These are phyloP conservation scores for Apodemus speciosus DNA, from an alignment of 2,113 vertebrate genomes.

Conservation along the genomic window DNA sequence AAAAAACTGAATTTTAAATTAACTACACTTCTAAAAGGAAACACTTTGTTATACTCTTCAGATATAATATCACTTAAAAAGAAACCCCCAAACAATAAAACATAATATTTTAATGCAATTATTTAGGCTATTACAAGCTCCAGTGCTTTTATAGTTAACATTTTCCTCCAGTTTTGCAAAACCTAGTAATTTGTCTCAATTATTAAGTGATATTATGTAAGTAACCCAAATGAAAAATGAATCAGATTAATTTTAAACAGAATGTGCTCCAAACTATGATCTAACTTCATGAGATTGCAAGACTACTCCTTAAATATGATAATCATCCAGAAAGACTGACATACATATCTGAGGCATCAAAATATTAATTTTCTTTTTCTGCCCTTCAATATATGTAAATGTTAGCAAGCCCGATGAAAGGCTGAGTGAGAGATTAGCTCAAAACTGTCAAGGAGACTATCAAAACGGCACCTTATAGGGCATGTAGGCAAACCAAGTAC, in stretches of 20 bases:
- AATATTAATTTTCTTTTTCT: slow-evolving; percentile 68
- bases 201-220: slow-evolving; percentile 74
- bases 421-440: slow-evolving; percentile 74
- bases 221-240: slow-evolving; percentile 71
- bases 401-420: slow-evolving; percentile 72
- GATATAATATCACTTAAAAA: slow-evolving; percentile 63
- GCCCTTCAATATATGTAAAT: slow-evolving; percentile 65
- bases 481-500: slow-evolving; percentile 86
- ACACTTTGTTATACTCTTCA: neutral
- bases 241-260: slow-evolving; percentile 72
- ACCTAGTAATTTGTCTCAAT: slow-evolving; percentile 80
- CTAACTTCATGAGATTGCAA: slow-evolving; percentile 62
- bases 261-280: slow-evolving; percentile 46
- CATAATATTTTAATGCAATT: slow-evolving; percentile 77
- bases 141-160: slow-evolving; percentile 58
- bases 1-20: neutral
- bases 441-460: slow-evolving; percentile 74
- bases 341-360: slow-evolving; percentile 1
- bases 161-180: slow-evolving; percentile 64
- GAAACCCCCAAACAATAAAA: slow-evolving; percentile 55
- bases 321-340: slow-evolving; percentile 67
- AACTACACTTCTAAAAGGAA: neutral
- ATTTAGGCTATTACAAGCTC: slow-evolving; percentile 70
- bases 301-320: slow-evolving; percentile 66
- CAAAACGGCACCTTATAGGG: slow-evolving; percentile 82